A percentile compares a stretch with the other conserved stretches of the same genome.
These are phyloP conservation scores for Synanthedon vespiformis DNA, from an alignment of 2,888 invertebrate genomes.

Conservation along the genomic window DNA sequence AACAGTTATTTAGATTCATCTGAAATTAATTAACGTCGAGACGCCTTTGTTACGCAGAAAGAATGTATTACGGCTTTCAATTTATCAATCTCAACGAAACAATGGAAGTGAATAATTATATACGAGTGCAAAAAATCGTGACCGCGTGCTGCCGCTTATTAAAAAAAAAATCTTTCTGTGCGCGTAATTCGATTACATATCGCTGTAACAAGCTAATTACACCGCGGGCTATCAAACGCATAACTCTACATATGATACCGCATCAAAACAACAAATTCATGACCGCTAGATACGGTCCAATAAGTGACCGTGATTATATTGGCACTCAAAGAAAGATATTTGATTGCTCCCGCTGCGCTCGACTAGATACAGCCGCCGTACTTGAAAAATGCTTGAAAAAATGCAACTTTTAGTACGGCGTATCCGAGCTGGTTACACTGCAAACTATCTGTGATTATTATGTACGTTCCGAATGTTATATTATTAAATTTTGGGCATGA, in stretches of 20 bases:
- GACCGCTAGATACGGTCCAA: too few relatives aligned
- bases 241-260: conserved; percentile 16
- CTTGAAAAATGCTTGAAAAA: too few relatives aligned
- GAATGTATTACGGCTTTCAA: conserved; percentile 29
- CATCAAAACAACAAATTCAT: too few relatives aligned
- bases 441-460: too few relatives aligned
- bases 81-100: conserved; percentile 49
- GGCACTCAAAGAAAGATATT: too few relatives aligned
- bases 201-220: conserved; percentile 33
- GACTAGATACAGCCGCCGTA: too few relatives aligned
- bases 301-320: too few relatives aligned
- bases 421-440: too few relatives aligned
- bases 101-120: conserved; percentile 39
- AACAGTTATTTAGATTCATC: background rate
- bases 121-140: conserved; percentile 39
- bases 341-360: too few relatives aligned
- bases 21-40: conserved; percentile 19
- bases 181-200: conserved; percentile 43
- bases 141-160: conserved; percentile 35
- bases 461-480: too few relatives aligned
- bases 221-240: conserved; percentile 13
- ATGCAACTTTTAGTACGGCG: too few relatives aligned
- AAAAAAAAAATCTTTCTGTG: conserved; percentile 20
- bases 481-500: too few relatives aligned
- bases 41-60: conserved; percentile 37